These are phyloP conservation scores for Phylloscopus trochiloides DNA, from an alignment of 2,113 vertebrate genomes.

Conservation along the genomic window DNA sequence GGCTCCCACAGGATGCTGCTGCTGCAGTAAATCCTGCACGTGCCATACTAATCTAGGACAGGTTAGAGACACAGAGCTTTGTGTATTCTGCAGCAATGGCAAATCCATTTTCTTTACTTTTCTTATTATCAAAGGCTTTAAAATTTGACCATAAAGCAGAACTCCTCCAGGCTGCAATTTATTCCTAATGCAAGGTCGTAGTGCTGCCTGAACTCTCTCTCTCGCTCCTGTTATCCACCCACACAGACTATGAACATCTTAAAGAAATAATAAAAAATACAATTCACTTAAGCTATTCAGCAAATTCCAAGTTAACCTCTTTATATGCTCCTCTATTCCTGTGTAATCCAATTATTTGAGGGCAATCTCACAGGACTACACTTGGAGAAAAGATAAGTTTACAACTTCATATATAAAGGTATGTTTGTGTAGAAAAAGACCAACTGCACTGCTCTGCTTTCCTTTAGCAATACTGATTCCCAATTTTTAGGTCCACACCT, in stretches of 20 bases:
- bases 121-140: slow-evolving; percentile 17
- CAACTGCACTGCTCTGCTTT: neutral
- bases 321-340: neutral
- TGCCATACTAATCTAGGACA: neutral
- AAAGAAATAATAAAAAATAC: neutral
- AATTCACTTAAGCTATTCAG: neutral
- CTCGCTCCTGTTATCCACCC: neutral
- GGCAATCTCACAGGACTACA: neutral
- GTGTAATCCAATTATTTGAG: neutral
- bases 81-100: neutral
- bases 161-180: slow-evolving; percentile 33
- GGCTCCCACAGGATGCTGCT: neutral
- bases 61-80: neutral
- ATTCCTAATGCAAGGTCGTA: neutral
- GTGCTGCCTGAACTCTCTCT: neutral
- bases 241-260: neutral
- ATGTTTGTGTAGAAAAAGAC: neutral
- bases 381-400: neutral
- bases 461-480: neutral
- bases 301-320: neutral
- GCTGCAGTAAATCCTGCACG: fast-evolving
- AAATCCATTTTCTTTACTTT: slow-evolving; percentile 12
- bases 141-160: slow-evolving; percentile 17
- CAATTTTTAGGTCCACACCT: neutral
- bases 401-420: neutral